Evolutionary conservation across 2,113 vertebrate genomes (phyloP).

Genomic region (Galemys pyrenaicus): DNA sequence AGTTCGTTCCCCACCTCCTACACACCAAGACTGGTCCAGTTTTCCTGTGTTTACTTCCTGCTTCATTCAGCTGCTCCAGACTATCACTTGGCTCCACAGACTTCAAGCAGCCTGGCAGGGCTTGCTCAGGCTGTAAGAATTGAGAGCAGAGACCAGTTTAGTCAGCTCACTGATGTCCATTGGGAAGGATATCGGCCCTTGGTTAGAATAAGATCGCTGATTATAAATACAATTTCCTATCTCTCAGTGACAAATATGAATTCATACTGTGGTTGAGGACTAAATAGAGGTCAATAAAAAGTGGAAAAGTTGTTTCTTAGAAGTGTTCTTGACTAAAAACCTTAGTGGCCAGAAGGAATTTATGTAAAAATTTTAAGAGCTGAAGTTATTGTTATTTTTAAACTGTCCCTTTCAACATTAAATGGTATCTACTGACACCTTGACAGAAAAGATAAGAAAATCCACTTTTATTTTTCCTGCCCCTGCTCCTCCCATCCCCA

Average conservation of each 20-base stretch:
- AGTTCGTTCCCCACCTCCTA: background rate
- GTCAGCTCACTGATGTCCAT: background rate
- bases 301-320: background rate
- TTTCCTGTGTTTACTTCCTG: background rate
- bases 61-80: background rate
- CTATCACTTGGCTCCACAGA: background rate
- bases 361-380: conserved; percentile 14
- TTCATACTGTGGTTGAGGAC: background rate
- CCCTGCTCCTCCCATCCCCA: background rate
- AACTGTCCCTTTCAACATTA: background rate
- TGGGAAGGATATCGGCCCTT: background rate
- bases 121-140: background rate
- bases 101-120: background rate
- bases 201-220: background rate
- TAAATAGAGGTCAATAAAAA: background rate
- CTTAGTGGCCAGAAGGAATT: background rate
- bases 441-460: background rate
- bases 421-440: background rate
- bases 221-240: background rate
- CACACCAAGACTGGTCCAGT: background rate
- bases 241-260: background rate
- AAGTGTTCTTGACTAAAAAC: background rate
- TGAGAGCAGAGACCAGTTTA: background rate
- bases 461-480: background rate
- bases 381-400: background rate